Evolutionary conservation across 1,140 invertebrate genomes (phyloP), one percentile per base, ranked within the genome.

Genomic region (Bombus confusus): DNA sequence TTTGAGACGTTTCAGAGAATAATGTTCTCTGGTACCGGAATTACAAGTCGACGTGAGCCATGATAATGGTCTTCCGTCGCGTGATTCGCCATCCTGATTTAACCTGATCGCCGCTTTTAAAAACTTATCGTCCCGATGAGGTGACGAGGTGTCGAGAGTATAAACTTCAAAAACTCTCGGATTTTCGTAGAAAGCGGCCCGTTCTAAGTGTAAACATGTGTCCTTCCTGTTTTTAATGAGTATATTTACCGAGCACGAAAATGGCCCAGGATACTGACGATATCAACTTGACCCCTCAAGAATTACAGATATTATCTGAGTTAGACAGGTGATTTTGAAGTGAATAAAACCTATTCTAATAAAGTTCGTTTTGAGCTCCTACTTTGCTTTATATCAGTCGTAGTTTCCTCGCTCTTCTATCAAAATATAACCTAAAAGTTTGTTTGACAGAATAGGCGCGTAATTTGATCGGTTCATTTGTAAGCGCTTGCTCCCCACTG

Each of bases 231-330:
- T 80, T 77, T 80, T 86, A 80, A 77, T 80, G 74, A 80, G 41
- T 47, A 64, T 83, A 66, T 83, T 86, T 87, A 78, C 74, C 73
- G 41, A 78, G 52, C n/a, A 57, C n/a, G 74, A 90, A 90, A 92
- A 96, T 96, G 95, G 94, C 95, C 83, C 95, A 95, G 86, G 95
- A 96, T 86, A 95, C 93, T 52, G 94, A 95, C 90, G 96, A 96
- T 84, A 96, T 96, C 82, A 96, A 96, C 91, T 92, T 96, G 85
- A 97, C 97, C 91, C 96, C 96, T 74, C 97, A 97, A 93, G 97
- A 98, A 95, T 94, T 98, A 86, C 97, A 98, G 95, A 96, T 97
- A 90, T 95, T 98, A 86, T 97, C 97, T n/a, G 97, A 98, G 92
- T 96, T 98, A 93, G 97, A 98, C 96, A 98, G 97, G 97, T 98